Percentiles rank a stretch among this genome's conserved stretches.
Conservation (phyloP, 1,140 invertebrate genomes). For the Spodoptera litura region DNA sequence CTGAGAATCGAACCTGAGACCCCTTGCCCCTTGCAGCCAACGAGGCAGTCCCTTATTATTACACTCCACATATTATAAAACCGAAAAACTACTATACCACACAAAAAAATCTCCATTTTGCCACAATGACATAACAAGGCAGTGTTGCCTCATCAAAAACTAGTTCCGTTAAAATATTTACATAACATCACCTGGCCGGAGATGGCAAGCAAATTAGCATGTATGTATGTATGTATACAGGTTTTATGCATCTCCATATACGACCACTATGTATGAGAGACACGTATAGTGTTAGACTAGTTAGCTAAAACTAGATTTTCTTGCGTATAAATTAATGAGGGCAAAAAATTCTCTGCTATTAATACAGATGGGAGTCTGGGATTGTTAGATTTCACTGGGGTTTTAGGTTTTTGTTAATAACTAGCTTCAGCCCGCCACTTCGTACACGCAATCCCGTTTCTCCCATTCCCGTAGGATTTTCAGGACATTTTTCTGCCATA, state of each 20-base stretch:
- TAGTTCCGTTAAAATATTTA: conserved; percentile 35
- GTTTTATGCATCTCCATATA: conserved; percentile 22
- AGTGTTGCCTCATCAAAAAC: conserved; percentile 5
- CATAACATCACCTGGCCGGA: not conserved
- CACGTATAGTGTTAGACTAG: conserved; percentile 2
- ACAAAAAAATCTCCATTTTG: not conserved
- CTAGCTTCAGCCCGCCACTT: too few relatives aligned
- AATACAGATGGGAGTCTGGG: not conserved
- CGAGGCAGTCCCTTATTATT: too few relatives aligned
- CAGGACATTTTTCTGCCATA: too few relatives aligned
- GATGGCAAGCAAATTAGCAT: conserved; percentile 25
- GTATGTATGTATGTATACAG: not conserved
- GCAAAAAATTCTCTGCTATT: not conserved
- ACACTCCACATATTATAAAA: too few relatives aligned
- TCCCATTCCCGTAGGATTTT: too few relatives aligned
- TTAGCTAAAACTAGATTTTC: not conserved
- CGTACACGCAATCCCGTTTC: too few relatives aligned
- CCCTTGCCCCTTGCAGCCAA: too few relatives aligned
- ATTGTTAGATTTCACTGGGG: not conserved
- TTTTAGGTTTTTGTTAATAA: too few relatives aligned
- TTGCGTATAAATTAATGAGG: not conserved
- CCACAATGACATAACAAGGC: conserved; percentile 22
- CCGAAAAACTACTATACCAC: too few relatives aligned
- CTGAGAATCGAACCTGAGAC: too few relatives aligned
- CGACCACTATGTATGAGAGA: not conserved